Conservation (phyloP, 2,113 vertebrate species). For the Sinosuthora webbiana region DNA sequence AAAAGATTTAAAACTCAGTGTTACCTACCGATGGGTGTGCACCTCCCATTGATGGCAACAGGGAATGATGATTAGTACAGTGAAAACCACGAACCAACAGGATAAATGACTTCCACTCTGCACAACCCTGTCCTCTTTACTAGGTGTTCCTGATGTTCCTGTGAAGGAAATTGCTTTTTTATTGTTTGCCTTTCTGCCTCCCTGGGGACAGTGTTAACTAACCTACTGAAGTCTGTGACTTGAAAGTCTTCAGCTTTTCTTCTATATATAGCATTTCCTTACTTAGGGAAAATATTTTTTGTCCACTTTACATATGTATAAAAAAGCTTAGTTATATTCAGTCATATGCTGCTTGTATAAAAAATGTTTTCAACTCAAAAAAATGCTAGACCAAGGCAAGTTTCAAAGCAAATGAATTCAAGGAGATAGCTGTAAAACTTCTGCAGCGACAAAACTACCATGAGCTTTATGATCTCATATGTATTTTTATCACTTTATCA, state of each 20-base stretch:
- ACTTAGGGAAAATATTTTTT: neutral
- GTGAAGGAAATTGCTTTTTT: neutral
- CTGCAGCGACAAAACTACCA: neutral
- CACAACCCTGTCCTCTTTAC: neutral
- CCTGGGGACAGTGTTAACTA: neutral
- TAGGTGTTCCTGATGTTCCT: neutral
- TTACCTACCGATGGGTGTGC: neutral
- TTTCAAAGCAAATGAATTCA: neutral
- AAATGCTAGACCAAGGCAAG: neutral
- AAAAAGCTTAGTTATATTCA: neutral
- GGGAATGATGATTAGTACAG: neutral
- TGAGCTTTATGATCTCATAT: neutral
- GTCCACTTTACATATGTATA: neutral
- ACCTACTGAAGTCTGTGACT: neutral
- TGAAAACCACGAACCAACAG: neutral
- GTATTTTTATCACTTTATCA: conserved; percentile 7
- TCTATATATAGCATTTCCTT: conserved; percentile 18
- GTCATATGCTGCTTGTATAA: neutral
- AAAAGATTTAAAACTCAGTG: neutral
- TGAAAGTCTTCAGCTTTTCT: neutral
- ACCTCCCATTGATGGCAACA: neutral
- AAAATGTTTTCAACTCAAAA: neutral
- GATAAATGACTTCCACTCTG: neutral
- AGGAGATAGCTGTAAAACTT: neutral
- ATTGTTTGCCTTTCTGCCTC: neutral